Percentiles rank a stretch among this genome's conserved stretches.
phyloP scores from a whole-genome alignment of 2,113 vertebrate species.

The Chaetops frenatus region DNA sequence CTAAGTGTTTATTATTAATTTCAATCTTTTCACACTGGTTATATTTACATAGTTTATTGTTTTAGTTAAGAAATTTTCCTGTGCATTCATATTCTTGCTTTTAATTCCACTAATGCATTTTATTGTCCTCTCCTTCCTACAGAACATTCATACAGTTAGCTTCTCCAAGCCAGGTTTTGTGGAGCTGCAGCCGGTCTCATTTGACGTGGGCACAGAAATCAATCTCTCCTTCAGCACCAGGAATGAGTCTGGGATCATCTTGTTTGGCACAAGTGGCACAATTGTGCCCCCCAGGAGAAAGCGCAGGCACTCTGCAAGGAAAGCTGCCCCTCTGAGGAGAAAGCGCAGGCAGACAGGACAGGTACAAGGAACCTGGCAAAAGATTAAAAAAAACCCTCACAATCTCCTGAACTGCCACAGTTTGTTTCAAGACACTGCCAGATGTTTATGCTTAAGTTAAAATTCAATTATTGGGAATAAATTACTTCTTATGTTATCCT shows the following conservation, averaged over 20 bases:
- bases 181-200: slow-evolving; percentile 79
- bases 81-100: not conserved
- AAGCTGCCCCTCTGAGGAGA: slow-evolving; percentile 67
- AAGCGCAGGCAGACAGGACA: slow-evolving; percentile 82
- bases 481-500: not conserved
- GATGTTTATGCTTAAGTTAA: not conserved
- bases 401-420: not conserved
- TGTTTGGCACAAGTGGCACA: slow-evolving; percentile 79
- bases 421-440: not conserved
- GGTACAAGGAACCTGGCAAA: slow-evolving; percentile 10
- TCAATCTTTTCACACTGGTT: not conserved
- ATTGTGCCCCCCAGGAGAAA: slow-evolving; percentile 74
- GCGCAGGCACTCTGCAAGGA: slow-evolving; percentile 75
- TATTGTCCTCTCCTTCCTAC: not conserved
- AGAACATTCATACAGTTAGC: slow-evolving; percentile 92
- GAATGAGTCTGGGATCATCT: slow-evolving; percentile 86
- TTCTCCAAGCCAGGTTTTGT: slow-evolving; percentile 89
- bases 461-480: not conserved
- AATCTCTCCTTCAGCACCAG: slow-evolving; percentile 94
- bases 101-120: not conserved
- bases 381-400: not conserved
- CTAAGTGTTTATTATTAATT: not conserved
- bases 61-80: not conserved
- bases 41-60: not conserved
- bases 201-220: slow-evolving; percentile 85